These are phyloP conservation scores for Tamias sibiricus DNA, from an alignment of 2,113 vertebrate species.

Conservation along the genomic window DNA sequence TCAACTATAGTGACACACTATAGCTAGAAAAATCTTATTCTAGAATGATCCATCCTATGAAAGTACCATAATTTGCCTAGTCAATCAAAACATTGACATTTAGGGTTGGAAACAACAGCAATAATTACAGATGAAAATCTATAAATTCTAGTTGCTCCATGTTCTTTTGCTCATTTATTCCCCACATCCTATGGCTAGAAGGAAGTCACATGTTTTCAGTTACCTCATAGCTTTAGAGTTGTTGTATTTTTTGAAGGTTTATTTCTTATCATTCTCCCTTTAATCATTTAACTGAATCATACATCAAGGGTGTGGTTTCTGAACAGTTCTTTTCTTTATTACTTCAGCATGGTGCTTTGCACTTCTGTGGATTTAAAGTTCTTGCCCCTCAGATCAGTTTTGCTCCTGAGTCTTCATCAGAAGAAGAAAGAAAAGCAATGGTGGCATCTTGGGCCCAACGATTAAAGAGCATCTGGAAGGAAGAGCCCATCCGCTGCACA, in stretches of 20 bases:
- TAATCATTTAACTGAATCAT: neutral
- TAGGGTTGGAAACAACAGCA: neutral
- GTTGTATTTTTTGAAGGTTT: neutral
- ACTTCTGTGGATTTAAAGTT: conserved; percentile 87
- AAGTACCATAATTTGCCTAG: neutral
- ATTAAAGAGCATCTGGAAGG: conserved; percentile 85
- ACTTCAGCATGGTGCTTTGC: conserved; percentile 85
- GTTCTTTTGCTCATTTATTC: accelerated
- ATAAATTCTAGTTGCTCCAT: neutral
- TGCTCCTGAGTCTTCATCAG: conserved; percentile 69
- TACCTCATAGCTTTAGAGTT: neutral
- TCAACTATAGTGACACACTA: neutral
- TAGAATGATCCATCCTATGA: neutral
- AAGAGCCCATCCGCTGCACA: conserved; percentile 85
- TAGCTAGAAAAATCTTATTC: neutral
- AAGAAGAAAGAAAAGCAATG: conserved; percentile 83
- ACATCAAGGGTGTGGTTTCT: neutral
- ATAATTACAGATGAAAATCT: neutral
- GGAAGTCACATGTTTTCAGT: neutral
- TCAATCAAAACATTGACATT: neutral
- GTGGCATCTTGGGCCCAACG: conserved; percentile 84
- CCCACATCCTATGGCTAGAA: accelerated
- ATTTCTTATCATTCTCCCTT: neutral
- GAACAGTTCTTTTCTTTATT: neutral
- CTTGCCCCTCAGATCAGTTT: conserved; percentile 87